Conservation (phyloP, 2,888 invertebrate genomes). For the Apomyelois bistriatella region DNA sequence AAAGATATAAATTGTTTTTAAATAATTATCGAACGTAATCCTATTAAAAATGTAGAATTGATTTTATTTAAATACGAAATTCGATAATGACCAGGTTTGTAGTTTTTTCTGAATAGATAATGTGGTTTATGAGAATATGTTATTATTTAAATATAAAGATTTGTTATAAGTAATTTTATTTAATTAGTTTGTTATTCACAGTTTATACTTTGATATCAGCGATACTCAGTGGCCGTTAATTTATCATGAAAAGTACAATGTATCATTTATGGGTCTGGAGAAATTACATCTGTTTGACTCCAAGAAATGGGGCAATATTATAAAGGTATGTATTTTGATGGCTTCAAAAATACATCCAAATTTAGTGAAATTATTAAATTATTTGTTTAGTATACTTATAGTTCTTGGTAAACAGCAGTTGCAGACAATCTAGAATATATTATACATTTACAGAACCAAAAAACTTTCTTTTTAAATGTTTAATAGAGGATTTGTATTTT, state of each 20-base stretch:
- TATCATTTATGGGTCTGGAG: constrained; percentile 89
- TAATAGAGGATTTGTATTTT: no score
- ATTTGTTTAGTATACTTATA: no score
- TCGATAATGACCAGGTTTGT: constrained; percentile 1
- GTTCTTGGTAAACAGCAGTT: no score
- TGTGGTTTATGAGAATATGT: no score
- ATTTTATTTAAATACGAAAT: background rate
- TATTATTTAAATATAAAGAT: no score
- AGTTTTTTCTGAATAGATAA: background rate
- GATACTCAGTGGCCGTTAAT: constrained; percentile 87
- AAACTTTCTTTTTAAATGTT: no score
- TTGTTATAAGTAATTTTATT: no score
- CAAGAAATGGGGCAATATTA: constrained; percentile 90
- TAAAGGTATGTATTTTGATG: constrained; percentile 66
- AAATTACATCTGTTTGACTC: constrained; percentile 94
- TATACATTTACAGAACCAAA: no score
- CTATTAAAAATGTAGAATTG: background rate
- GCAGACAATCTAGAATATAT: no score
- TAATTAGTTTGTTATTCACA: constrained; percentile 25
- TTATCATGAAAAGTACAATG: constrained; percentile 88
- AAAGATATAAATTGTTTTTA: background rate
- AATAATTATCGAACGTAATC: background rate
- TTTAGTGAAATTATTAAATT: no score
- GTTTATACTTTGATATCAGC: constrained; percentile 76
- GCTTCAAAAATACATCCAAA: background rate